Evolutionary conservation across 2,797 vertebrate genomes (phyloP).

Genomic region (Siniperca scherzeri): DNA sequence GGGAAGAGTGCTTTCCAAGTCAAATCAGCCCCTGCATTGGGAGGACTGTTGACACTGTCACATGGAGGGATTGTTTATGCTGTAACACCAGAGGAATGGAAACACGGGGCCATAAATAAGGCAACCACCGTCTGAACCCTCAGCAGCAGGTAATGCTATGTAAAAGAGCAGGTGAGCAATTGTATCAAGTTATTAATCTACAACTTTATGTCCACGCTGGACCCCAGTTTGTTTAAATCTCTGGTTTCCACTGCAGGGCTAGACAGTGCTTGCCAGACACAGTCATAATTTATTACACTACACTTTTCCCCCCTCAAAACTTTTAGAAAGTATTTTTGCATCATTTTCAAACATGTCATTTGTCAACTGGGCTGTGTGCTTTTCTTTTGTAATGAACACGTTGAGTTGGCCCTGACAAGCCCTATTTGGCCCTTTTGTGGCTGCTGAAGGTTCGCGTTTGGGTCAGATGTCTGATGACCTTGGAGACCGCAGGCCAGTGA

Average conservation of each 20-base stretch:
- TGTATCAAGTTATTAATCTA: constrained; percentile 57
- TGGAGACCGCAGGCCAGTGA: constrained; percentile 57
- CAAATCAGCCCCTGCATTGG: constrained; percentile 84
- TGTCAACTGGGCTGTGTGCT: constrained; percentile 47
- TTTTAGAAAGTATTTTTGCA: constrained; percentile 65
- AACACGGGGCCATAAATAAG: constrained; percentile 20
- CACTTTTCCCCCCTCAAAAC: constrained; percentile 29
- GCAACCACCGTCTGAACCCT: constrained; percentile 14
- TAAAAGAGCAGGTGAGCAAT: constrained; percentile 64
- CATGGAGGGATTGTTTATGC: constrained; percentile 74
- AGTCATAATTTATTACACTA: constrained; percentile 63
- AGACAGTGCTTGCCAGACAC: constrained; percentile 53
- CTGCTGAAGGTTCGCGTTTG: constrained; percentile 53
- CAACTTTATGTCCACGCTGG: constrained; percentile 18
- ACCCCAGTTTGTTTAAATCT: constrained; percentile 61
- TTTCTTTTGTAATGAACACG: constrained; percentile 65
- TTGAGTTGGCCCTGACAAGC: constrained; percentile 34
- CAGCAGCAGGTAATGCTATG: constrained; percentile 46
- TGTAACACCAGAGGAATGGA: constrained; percentile 60
- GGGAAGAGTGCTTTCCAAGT: constrained; percentile 87
- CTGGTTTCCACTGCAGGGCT: constrained; percentile 53
- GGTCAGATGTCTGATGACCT: constrained; percentile 74
- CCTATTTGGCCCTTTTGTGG: constrained; percentile 39
- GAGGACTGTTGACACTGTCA: constrained; percentile 81
- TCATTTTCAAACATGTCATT: constrained; percentile 70